phyloP scores from a whole-genome alignment of 2,797 vertebrate species.

The Spinus olivaceus region DNA sequence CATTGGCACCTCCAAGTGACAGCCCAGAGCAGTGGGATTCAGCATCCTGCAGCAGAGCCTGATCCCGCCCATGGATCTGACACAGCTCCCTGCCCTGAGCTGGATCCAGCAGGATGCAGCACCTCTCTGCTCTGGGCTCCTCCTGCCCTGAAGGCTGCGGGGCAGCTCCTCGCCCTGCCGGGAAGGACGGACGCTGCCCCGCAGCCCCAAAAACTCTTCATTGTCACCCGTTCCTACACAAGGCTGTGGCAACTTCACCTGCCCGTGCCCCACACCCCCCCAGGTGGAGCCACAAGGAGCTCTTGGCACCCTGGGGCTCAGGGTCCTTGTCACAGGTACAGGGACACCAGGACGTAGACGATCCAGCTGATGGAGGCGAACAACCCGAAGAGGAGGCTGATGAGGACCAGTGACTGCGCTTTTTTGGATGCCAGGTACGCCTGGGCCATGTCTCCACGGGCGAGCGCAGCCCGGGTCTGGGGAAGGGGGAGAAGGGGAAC shows the following conservation, averaged over 20 bases:
- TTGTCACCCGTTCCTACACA: neutral
- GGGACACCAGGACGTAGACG: conserved; percentile 76
- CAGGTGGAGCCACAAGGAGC: neutral
- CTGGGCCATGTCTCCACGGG: conserved; percentile 72
- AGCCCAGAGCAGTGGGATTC: accelerated
- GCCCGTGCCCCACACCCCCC: neutral
- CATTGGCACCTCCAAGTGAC: neutral
- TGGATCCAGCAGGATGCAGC: accelerated
- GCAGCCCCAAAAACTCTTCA: accelerated
- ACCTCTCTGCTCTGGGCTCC: accelerated
- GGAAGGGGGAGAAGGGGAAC: neutral
- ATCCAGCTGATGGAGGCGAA: conserved; percentile 79
- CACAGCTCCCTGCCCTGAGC: neutral
- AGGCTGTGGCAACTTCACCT: accelerated
- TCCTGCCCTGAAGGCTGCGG: neutral
- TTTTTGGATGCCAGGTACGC: conserved; percentile 74
- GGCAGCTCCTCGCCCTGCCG: accelerated
- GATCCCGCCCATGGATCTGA: accelerated
- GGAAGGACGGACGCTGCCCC: neutral
- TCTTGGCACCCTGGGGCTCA: accelerated
- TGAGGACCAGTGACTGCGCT: conserved; percentile 74
- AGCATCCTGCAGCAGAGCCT: neutral
- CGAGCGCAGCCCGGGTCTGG: conserved; percentile 75
- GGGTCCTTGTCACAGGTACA: conserved; percentile 54
- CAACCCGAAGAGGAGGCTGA: conserved; percentile 81